These are phyloP conservation scores for Poeciliopsis infans DNA, from an alignment of 2,797 vertebrate genomes.

Conservation along the genomic window DNA sequence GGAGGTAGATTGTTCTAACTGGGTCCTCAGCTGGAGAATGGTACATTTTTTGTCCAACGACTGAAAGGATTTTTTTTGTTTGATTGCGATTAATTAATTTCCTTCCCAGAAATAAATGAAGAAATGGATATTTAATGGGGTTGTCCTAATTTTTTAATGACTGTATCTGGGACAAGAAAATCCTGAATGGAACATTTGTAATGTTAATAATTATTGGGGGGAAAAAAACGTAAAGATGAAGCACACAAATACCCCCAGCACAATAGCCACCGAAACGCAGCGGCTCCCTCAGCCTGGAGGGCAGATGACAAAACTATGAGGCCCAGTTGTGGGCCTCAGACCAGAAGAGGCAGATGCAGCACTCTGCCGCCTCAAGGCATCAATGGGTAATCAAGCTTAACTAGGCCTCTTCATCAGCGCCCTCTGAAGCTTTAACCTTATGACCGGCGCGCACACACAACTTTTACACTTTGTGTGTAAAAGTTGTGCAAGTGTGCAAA, in stretches of 20 bases:
- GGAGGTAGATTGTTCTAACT: not conserved
- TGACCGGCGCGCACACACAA: slow-evolving; percentile 43
- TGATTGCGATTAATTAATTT: not conserved
- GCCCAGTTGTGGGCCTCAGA: slow-evolving; percentile 46
- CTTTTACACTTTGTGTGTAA: not conserved
- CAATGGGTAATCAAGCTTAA: slow-evolving; percentile 69
- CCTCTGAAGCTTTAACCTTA: slow-evolving; percentile 59
- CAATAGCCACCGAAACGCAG: slow-evolving; percentile 31
- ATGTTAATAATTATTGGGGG: not conserved
- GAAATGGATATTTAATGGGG: not conserved
- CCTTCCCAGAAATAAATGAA: not conserved
- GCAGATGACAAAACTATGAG: slow-evolving; percentile 57
- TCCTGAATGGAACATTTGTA: not conserved
- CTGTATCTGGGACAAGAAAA: not conserved
- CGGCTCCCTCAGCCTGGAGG: slow-evolving; percentile 43
- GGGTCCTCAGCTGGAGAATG: not conserved
- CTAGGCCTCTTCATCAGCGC: slow-evolving; percentile 65
- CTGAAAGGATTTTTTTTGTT: not conserved
- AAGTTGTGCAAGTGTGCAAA: not conserved
- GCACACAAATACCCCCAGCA: slow-evolving; percentile 21
- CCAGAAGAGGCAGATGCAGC: slow-evolving; percentile 65
- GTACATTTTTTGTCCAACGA: not conserved
- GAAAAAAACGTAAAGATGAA: not conserved
- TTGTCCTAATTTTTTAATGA: not conserved
- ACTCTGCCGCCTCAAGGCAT: slow-evolving; percentile 49